Evolutionary conservation across 1,140 invertebrate species (phyloP).

Genomic region (Grapholita molesta): DNA sequence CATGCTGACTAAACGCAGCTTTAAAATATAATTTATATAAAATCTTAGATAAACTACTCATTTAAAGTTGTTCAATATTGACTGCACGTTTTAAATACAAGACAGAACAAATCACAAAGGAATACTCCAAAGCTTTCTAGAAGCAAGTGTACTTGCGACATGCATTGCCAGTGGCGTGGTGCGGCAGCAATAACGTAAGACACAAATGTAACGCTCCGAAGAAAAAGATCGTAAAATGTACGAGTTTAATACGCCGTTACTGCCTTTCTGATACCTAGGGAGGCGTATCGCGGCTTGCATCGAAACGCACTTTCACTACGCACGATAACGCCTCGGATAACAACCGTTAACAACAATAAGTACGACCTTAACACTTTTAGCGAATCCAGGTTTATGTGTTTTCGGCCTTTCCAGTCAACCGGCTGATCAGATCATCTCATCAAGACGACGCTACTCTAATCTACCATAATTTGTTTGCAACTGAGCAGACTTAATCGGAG

Average conservation of each 20-base stretch:
- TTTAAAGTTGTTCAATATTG: not conserved
- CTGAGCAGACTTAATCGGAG: no score
- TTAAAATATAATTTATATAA: no score
- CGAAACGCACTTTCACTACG: constrained; percentile 13
- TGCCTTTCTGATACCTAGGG: not conserved
- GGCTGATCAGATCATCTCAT: not conserved
- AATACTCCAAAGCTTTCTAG: constrained; percentile 65
- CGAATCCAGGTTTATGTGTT: not conserved
- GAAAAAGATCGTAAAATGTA: not conserved
- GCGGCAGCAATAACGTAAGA: constrained; percentile 13
- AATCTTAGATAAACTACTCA: no score
- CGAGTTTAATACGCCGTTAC: not conserved
- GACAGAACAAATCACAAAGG: constrained; percentile 31
- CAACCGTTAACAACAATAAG: constrained; percentile 8
- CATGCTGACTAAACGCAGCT: no score
- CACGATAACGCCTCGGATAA: not conserved
- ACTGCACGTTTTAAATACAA: not conserved
- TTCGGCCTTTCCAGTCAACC: not conserved
- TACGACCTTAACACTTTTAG: constrained; percentile 12
- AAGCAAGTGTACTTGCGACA: constrained; percentile 48
- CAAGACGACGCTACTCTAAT: no score
- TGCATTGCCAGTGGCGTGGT: constrained; percentile 31
- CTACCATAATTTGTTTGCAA: no score
- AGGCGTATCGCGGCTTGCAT: not conserved
- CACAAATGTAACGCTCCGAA: no score